phyloP scores from a whole-genome alignment of 2,113 vertebrate genomes.

The Pluvianellus socialis region DNA sequence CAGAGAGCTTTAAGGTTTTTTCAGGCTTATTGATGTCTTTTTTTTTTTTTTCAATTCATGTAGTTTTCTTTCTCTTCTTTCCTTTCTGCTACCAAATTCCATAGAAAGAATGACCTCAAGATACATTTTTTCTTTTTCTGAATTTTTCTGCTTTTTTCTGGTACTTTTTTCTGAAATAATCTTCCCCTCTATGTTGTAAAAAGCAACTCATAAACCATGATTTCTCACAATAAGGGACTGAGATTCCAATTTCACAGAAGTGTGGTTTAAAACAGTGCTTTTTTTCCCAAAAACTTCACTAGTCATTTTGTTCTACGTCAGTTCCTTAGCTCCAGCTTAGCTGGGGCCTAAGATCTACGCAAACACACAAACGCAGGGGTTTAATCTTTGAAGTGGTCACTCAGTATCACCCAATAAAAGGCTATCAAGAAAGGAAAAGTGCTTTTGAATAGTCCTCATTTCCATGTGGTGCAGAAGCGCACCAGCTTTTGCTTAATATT shows the following conservation, averaged over 20 bases:
- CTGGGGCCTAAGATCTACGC: neutral
- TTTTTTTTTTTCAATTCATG: neutral
- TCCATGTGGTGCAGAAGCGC: conserved; percentile 8
- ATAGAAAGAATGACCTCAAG: neutral
- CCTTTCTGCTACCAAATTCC: neutral
- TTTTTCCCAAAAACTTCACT: neutral
- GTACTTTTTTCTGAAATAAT: neutral
- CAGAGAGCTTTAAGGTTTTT: neutral
- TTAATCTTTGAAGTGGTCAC: conserved; percentile 26
- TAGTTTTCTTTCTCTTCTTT: neutral
- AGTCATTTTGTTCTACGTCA: neutral
- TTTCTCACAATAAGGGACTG: neutral
- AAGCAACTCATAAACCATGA: neutral
- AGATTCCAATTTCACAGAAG: neutral
- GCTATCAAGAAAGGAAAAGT: conserved; percentile 14
- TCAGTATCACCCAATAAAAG: conserved; percentile 36
- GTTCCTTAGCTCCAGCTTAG: neutral
- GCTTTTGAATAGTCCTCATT: conserved; percentile 24
- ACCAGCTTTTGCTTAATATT: conserved; percentile 16
- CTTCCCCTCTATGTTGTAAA: neutral
- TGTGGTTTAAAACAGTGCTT: neutral
- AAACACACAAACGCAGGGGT: neutral
- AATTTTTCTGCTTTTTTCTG: neutral
- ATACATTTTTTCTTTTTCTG: neutral
- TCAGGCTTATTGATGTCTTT: neutral